Evolutionary conservation across 2,888 invertebrate genomes (phyloP).

Genomic region (Nysson spinosus): DNA sequence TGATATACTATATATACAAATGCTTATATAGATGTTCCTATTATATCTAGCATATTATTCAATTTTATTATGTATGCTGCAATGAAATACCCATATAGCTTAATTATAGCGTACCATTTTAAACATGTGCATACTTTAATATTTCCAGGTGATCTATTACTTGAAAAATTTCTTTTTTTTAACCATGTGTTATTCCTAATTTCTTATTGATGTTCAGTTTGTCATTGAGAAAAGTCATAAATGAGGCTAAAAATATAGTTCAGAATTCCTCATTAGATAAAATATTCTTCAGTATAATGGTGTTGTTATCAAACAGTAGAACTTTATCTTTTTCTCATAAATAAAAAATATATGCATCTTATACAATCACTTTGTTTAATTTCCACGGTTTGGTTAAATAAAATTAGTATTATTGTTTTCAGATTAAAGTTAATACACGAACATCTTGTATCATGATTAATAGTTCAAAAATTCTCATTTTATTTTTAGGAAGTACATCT

Average conservation of each 20-base stretch:
- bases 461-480: too few species aligned
- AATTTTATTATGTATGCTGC: slow-evolving; percentile 4
- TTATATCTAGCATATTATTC: slow-evolving; percentile 5
- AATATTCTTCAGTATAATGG: slow-evolving; percentile 13
- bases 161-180: slow-evolving; percentile 41
- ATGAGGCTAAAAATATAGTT: slow-evolving; percentile 4
- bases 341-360: not conserved
- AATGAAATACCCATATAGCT: not conserved
- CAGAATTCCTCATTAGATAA: slow-evolving; percentile 3
- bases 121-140: slow-evolving; percentile 7
- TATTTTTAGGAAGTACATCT: too few species aligned
- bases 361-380: too few species aligned
- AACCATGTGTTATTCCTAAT: slow-evolving; percentile 3
- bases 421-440: too few species aligned
- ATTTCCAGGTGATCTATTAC: slow-evolving; percentile 25
- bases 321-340: too few species aligned
- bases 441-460: too few species aligned
- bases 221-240: slow-evolving; percentile 12
- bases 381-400: too few species aligned
- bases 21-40: slow-evolving; percentile 10
- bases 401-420: too few species aligned
- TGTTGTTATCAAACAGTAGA: too few species aligned
- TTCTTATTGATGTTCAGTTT: slow-evolving; percentile 7
- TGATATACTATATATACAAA: slow-evolving; percentile 9
- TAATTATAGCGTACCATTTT: slow-evolving; percentile 11